Base-by-base conservation (phyloP, 2,113 vertebrate genomes). In the Bos indicus region DNA sequence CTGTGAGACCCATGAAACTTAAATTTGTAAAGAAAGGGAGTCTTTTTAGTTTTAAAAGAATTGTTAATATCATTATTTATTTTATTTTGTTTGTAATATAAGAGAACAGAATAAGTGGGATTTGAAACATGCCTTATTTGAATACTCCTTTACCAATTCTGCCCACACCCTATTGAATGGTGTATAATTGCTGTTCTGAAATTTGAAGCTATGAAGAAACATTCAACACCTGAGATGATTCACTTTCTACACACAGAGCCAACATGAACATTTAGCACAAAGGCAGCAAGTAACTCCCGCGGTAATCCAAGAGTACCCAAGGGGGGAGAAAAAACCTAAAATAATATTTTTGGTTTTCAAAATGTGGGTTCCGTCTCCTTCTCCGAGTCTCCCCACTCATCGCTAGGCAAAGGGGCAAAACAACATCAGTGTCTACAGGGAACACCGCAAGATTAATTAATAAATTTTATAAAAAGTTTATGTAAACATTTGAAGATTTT, bases 291-390 rank as follows among this genome's bases (percentile, higher is more conserved):
- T 23, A 54, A 46, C 15, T 89, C 43, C 90, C 16, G 10, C 26
- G 52, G 80, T 87, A 60, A 93, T 80, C 40, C 48, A 46, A 94
- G 40, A 64, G 84, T 81, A 80, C 28, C 21, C 2, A 7, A 7
- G 3, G 30, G 5, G 51, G 33, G 21, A 84, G 48, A 43, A 59
- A 30, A 67, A 71, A 77, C 81, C 51, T 62, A 89, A 97, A 90
- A 98, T 71, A 81, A 64, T 85, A 95, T 64, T 96, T 95, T 88
- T 92, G 10, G 40, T 94, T 92, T 95, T 83, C 43, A 51, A 95
- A 88, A 30, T 77, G 74, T 84, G 36, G 13, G n/a, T 86, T 94
- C 90, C 96, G 13, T 94, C 95, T 86, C 48, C 54, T 89, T 51
- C 25, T 88, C 33, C 36, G 4, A 86, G 8, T 80, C 33, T 52